Evolutionary conservation across 92 coral and sea anemone species (phyloP), one percentile per base, ranked within the genome.

Genomic region (Phenganax subtilis): DNA sequence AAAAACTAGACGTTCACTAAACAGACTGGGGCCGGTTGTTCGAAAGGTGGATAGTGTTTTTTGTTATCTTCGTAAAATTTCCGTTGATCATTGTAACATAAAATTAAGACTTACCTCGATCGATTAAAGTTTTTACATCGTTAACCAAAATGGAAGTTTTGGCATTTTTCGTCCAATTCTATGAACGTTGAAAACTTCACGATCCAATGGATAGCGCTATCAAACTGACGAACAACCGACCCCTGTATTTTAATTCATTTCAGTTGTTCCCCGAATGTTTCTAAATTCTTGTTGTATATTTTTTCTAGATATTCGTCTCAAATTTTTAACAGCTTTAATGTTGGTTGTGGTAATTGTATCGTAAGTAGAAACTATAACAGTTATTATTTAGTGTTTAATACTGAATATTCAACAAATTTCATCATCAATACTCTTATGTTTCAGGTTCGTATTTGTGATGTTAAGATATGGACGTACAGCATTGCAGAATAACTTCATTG

Each of bases 281-380:
- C 29, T 3, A 25, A 25, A 29, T 60, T n/a, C 10, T 63, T 77
- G 20, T 8, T 77, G 53, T 20, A 10, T 17, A 71, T 14, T 11
- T 55, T 37, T 78, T 86, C 12, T 88, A 96, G 99, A 96, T 88
- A 85, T 96, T 57, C 92, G 99, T 16, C 88, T 96, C 79, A 96
- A 96, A 90, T 96, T 96, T 79, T 90, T 96, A 58, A 96, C 99
- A 15, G 97, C 91, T 12, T 77, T 96, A 69, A 96, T 96, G 99
- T 80, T 96, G 67, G 91, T 96, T 55, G 99, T 92, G 51, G 84
- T 96, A 54, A 59, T 74, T 44, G 80, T 74, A n/a, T 72, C 71
- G 65, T 82, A 72, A 72, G 77, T 71, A 54, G 6, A 7, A 15
- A 8, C 27, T 59, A 20, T 28, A 10, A 6, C 8, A 61, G 1